A percentile compares a stretch with the other conserved stretches of the same genome.
Conservation (phyloP, 2,888 invertebrate species). For the Agrypnus murinus region DNA sequence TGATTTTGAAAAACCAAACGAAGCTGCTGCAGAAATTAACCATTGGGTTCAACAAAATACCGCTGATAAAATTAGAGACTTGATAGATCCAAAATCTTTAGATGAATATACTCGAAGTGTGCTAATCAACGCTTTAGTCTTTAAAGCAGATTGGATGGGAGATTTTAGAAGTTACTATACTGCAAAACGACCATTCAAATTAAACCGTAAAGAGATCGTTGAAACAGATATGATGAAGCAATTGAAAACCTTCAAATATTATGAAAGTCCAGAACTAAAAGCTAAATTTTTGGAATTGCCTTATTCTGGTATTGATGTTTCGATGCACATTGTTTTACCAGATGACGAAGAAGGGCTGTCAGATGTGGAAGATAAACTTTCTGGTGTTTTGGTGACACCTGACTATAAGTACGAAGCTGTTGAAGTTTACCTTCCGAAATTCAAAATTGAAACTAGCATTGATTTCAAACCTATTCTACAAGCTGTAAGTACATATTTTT, state of each 20-base stretch:
- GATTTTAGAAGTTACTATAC: slow-evolving; percentile 55
- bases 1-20: slow-evolving; percentile 55
- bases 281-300: slow-evolving; percentile 64
- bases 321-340: slow-evolving; percentile 55
- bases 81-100: slow-evolving; percentile 60
- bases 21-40: slow-evolving; percentile 63
- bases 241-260: slow-evolving; percentile 60
- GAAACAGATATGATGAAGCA: slow-evolving; percentile 63
- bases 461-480: slow-evolving; percentile 75
- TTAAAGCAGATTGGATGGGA: slow-evolving; percentile 63
- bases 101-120: slow-evolving; percentile 59
- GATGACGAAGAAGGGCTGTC: slow-evolving; percentile 43
- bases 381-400: slow-evolving; percentile 21
- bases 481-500: slow-evolving; percentile 71
- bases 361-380: slow-evolving; percentile 43
- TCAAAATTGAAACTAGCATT: slow-evolving; percentile 52
- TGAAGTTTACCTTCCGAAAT: slow-evolving; percentile 52
- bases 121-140: slow-evolving; percentile 66
- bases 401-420: slow-evolving; percentile 41
- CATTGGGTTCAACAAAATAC: slow-evolving; percentile 66
- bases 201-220: slow-evolving; percentile 52
- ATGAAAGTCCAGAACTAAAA: too few relatives aligned
- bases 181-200: slow-evolving; percentile 58
- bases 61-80: slow-evolving; percentile 63
- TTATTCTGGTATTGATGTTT: slow-evolving; percentile 51